Base-by-base conservation (phyloP, 2,888 invertebrate genomes). In the Drosophila parthenogenetica region DNA sequence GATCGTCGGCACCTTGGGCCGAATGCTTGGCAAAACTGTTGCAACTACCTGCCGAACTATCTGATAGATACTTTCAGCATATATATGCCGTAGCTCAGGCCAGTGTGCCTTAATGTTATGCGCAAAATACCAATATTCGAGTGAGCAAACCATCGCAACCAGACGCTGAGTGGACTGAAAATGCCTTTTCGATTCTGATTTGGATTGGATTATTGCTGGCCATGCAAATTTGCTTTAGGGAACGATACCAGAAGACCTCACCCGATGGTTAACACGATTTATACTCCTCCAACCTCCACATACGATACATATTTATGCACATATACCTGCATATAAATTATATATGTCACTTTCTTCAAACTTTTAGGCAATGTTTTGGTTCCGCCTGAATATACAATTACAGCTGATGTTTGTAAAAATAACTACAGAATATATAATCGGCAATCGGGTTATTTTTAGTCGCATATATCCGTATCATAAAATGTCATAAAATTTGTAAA, bases 121-220 rank as follows among this genome's bases (percentile, higher is more conserved):
- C 77, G 62, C 67, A 62, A 71, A 67, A 64, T n/a, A 68, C 48
- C 68, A 65, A 70, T 55, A 59, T 53, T 49, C 46, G 45, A 74
- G 59, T 61, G 63, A 69, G 48, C 53, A 58, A 59, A 60, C 54
- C 58, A 70, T 65, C 61, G 62, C 60, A 69, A 70, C 50, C 57
- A 66, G 65, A 46, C 64, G 79, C 77, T 77, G 76, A 79, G 64
- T 79, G 64, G 71, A 67, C 79, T 74, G 65, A 76, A 76, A 74
- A 76, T 65, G 45, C 62, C 65, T 73, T 77, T 58, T 37, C 57
- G 46, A 46, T 46, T 42, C 49, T 25, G 35, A 13, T 8, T 29
- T 29, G 29, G 29, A 29, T 29, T 29, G 29, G 29, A 59, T 73
- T 73, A 73, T 55, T 77, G 77, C 77, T 77, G 66, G 35, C 54